phyloP scores from a whole-genome alignment of 2,797 vertebrate genomes.

The Margarornis squamiger region DNA sequence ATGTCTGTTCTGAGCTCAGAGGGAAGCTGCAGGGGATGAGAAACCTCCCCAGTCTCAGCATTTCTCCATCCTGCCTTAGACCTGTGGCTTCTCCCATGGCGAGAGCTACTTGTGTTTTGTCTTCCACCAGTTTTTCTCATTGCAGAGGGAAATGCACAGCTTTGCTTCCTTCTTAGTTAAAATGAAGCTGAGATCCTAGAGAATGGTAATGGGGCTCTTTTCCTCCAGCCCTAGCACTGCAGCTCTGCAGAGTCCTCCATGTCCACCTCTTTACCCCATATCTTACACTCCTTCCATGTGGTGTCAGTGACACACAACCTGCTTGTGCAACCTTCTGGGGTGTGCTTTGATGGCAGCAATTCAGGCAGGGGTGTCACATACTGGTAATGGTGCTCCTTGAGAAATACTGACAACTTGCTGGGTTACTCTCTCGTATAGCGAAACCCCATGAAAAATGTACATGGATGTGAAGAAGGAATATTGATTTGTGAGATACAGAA shows the following conservation, averaged over 20 bases:
- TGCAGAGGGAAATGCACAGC: neutral
- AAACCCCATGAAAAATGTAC: neutral
- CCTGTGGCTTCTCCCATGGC: accelerated
- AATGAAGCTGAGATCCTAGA: neutral
- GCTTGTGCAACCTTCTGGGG: neutral
- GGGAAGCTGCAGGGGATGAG: neutral
- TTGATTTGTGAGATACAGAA: neutral
- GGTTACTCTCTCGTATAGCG: neutral
- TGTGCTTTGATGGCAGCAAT: neutral
- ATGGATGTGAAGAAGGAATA: neutral
- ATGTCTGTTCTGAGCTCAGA: neutral
- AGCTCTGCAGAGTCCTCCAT: neutral
- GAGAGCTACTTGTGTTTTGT: neutral
- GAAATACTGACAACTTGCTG: neutral
- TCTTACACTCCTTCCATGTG: neutral
- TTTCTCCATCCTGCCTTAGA: neutral
- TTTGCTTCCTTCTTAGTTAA: neutral
- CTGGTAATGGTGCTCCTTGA: neutral
- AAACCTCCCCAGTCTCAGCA: neutral
- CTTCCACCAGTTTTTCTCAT: neutral
- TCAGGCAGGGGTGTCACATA: neutral
- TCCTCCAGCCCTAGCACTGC: neutral
- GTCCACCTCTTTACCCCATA: accelerated
- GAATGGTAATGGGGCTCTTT: neutral
- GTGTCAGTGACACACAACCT: accelerated